Evolutionary conservation across 2,113 vertebrate genomes (phyloP).

Genomic region (Ochotona curzoniae): DNA sequence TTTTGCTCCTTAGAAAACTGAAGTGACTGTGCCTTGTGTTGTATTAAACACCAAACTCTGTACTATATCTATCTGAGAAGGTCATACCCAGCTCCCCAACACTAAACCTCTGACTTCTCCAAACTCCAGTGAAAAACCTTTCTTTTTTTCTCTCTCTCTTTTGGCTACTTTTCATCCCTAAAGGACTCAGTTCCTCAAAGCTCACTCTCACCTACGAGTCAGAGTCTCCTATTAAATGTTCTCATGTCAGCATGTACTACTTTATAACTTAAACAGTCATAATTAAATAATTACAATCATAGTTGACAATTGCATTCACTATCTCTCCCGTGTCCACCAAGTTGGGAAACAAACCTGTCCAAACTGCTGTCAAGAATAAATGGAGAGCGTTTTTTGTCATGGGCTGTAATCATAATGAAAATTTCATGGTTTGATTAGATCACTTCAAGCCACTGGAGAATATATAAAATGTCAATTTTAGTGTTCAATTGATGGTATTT

Average conservation of each 20-base stretch:
- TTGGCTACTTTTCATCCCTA: neutral
- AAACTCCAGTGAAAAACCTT: neutral
- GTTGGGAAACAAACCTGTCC: neutral
- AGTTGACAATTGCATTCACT: neutral
- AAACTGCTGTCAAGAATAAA: neutral
- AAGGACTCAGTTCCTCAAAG: neutral
- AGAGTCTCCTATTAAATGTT: neutral
- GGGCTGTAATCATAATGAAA: neutral
- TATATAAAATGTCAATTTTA: neutral
- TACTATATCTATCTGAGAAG: neutral
- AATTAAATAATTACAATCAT: neutral
- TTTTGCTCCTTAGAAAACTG: neutral
- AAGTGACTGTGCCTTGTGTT: neutral
- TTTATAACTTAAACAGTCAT: neutral
- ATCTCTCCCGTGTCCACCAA: neutral
- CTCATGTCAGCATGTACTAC: neutral
- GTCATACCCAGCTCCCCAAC: neutral
- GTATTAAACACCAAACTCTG: neutral
- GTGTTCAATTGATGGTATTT: neutral
- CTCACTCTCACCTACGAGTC: neutral
- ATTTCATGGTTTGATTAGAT: neutral
- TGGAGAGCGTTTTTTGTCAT: neutral
- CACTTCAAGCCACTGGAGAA: neutral
- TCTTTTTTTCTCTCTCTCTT: neutral
- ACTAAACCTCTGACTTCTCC: neutral